Evolutionary conservation across 2,888 invertebrate genomes (phyloP).

Genomic region (Drosophila cognata): DNA sequence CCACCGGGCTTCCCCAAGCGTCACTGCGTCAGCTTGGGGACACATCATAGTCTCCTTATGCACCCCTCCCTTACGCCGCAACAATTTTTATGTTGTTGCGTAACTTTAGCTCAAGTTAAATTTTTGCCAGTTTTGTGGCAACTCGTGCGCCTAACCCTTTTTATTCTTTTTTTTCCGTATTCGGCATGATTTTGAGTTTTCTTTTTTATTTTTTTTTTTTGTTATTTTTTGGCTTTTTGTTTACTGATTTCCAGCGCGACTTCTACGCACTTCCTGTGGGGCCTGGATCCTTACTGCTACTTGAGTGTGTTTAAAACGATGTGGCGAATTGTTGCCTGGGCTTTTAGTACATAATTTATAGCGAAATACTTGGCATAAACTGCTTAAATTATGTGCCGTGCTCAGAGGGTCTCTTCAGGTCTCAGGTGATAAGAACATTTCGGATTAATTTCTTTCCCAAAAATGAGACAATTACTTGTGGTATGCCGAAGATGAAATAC

Average conservation of each 20-base stretch:
- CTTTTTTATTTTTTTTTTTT: slow-evolving; percentile 9
- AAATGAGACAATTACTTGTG: background rate
- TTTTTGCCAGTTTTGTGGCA: slow-evolving; percentile 56
- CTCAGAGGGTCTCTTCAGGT: slow-evolving; percentile 18
- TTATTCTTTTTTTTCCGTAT: slow-evolving; percentile 14
- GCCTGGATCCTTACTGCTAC: slow-evolving; percentile 17
- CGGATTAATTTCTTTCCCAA: slow-evolving; percentile 28
- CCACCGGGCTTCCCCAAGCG: slow-evolving; percentile 48
- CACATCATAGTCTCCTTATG: slow-evolving; percentile 36
- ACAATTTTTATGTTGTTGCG: slow-evolving; percentile 21
- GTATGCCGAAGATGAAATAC: background rate
- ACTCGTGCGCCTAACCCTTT: slow-evolving; percentile 59
- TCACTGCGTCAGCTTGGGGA: slow-evolving; percentile 57
- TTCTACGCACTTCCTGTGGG: slow-evolving; percentile 69
- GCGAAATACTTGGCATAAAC: slow-evolving; percentile 65
- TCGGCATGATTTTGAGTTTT: background rate
- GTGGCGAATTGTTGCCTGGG: slow-evolving; percentile 67
- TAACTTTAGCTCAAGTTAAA: slow-evolving; percentile 59
- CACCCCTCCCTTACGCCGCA: background rate
- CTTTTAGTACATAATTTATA: slow-evolving; percentile 79
- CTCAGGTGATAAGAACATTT: slow-evolving; percentile 36
- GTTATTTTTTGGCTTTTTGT: slow-evolving; percentile 36
- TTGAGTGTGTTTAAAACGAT: slow-evolving; percentile 62
- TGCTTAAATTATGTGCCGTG: slow-evolving; percentile 70
- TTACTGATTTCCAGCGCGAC: slow-evolving; percentile 60